A percentile compares a stretch with the other conserved stretches of the same genome.
Evolutionary conservation across 2,113 vertebrate species (phyloP).

Genomic region (Charadrius vociferus): DNA sequence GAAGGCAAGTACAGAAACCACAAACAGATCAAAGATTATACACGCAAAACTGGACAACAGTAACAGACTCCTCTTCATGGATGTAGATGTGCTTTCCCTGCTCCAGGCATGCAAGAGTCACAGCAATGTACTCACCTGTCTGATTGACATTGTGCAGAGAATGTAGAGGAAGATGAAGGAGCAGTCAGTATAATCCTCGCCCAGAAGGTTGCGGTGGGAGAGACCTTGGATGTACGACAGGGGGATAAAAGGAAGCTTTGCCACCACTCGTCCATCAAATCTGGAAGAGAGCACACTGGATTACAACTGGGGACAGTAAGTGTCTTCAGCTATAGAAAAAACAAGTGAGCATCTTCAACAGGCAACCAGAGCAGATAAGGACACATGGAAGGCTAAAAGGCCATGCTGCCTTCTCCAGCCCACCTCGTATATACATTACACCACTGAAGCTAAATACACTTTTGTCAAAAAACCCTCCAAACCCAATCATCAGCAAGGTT

Average conservation of each 20-base stretch:
- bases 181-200: conserved; percentile 96
- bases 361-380: not conserved
- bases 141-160: conserved; percentile 98
- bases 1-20: not conserved
- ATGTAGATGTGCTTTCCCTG: not conserved
- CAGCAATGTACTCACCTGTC: conserved; percentile 83
- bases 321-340: not conserved
- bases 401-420: not conserved
- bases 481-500: not conserved
- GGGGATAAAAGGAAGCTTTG: conserved; percentile 93
- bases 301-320: not conserved
- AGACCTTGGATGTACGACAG: conserved; percentile 96
- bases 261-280: conserved; percentile 96
- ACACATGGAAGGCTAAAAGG: not conserved
- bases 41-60: not conserved
- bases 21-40: not conserved
- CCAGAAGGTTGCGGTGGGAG: conserved; percentile 95
- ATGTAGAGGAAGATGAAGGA: conserved; percentile 99
- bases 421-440: not conserved
- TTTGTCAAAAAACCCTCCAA: not conserved
- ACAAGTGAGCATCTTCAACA: not conserved
- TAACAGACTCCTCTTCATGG: not conserved
- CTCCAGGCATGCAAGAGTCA: not conserved
- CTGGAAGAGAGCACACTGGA: conserved; percentile 69
- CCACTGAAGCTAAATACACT: not conserved